A percentile compares a stretch with the other conserved stretches of the same genome.
These are phyloP conservation scores for Ornithoptera alexandrae DNA, from an alignment of 2,888 invertebrate genomes.

Conservation along the genomic window DNA sequence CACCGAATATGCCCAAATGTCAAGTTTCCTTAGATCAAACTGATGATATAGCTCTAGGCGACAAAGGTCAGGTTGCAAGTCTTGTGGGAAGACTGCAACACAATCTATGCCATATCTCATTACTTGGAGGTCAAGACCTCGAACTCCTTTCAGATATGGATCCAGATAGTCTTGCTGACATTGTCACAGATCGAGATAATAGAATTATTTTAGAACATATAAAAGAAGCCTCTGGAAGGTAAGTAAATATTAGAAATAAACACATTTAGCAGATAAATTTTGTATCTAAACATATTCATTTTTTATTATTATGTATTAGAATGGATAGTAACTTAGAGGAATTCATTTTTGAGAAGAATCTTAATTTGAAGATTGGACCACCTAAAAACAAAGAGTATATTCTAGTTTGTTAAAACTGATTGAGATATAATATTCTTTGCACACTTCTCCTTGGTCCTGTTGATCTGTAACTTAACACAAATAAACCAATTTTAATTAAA, in stretches of 20 bases:
- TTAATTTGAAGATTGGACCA: too few relatives aligned
- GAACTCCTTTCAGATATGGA: slow-evolving; percentile 94
- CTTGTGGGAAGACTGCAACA: slow-evolving; percentile 88
- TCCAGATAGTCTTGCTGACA: slow-evolving; percentile 91
- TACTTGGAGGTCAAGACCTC: slow-evolving; percentile 90
- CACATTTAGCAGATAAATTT: slow-evolving; percentile 20
- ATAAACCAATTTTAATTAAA: too few relatives aligned
- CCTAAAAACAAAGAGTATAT: too few relatives aligned
- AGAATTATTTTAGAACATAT: slow-evolving; percentile 88
- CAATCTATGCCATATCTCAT: slow-evolving; percentile 90
- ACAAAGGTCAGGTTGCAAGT: slow-evolving; percentile 83
- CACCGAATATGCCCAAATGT: slow-evolving; percentile 81
- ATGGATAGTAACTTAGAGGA: neutral
- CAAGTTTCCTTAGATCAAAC: slow-evolving; percentile 81
- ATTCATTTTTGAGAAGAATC: too few relatives aligned
- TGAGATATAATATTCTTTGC: too few relatives aligned
- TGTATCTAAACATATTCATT: too few relatives aligned
- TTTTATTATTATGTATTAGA: neutral
- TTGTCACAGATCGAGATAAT: slow-evolving; percentile 86
- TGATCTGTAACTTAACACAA: too few relatives aligned
- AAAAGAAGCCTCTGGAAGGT: slow-evolving; percentile 91
- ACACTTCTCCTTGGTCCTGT: too few relatives aligned
- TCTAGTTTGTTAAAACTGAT: too few relatives aligned
- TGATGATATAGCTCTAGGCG: slow-evolving; percentile 75
- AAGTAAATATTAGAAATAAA: slow-evolving; percentile 28